Evolutionary conservation across 2,797 vertebrate genomes (phyloP).

Genomic region (Clarias laeviceps): DNA sequence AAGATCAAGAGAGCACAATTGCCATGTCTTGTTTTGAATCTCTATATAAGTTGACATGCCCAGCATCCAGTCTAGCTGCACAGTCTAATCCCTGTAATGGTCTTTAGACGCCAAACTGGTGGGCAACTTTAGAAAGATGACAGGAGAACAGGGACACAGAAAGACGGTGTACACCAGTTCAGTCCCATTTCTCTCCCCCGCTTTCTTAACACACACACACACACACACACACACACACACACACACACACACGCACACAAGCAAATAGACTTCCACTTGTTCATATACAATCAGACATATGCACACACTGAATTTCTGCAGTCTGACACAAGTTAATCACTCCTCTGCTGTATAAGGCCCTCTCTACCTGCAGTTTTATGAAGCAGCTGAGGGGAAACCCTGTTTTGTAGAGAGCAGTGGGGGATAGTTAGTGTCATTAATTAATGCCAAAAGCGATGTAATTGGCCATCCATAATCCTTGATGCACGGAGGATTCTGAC

Average conservation of each 20-base stretch:
- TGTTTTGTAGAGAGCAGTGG: conserved; percentile 71
- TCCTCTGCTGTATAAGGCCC: conserved; percentile 40
- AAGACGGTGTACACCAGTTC: conserved; percentile 40
- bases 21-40: conserved; percentile 73
- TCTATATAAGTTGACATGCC: conserved; percentile 79
- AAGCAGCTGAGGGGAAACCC: conserved; percentile 73
- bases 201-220: conserved; percentile 29
- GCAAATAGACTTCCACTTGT: conserved; percentile 25
- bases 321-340: conserved; percentile 40
- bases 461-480: conserved; percentile 82
- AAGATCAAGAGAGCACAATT: conserved; percentile 60
- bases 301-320: conserved; percentile 32
- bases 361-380: conserved; percentile 53
- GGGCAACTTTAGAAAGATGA: conserved; percentile 68
- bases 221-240: conserved; percentile 33
- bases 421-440: conserved; percentile 74
- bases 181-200: conserved; percentile 19
- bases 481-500: conserved; percentile 77
- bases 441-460: conserved; percentile 83
- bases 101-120: conserved; percentile 74
- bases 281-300: conserved; percentile 39
- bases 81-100: conserved; percentile 89
- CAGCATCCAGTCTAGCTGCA: conserved; percentile 79
- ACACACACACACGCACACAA: conserved; percentile 62
- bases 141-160: conserved; percentile 35